Base-by-base conservation (phyloP, 2,113 vertebrate genomes). In the Poecile atricapillus region DNA sequence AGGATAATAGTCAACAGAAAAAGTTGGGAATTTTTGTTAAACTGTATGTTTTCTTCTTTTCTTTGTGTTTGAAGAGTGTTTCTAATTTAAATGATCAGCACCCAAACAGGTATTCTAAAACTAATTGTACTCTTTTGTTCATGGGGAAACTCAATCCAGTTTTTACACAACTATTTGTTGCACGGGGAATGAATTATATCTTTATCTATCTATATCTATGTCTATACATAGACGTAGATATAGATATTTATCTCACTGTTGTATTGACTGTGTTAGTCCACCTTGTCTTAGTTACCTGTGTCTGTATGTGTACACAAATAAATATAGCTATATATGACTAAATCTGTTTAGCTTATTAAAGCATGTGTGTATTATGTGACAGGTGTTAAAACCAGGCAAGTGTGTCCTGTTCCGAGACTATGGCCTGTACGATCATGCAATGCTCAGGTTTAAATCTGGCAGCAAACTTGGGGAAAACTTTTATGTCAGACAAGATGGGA, bases 401-500 rank as follows among this genome's bases (percentile, higher is more conserved):
- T 94, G 97, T 27, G 95, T 99, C 63, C 95, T 99, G 60, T 99
- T 99, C 96, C 98, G 99, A 60, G 99, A 99, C 97, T 99, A 99
- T 31, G 99, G 99, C 21, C 97, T 99, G 2, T 87, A 99, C 49
- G 99, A 99, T 82, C 99, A 99, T 49, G 98, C 99, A 74, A 99
- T 99, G 99, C 98, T 99, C 37, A 97, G 99, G 46, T 99, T 99
- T 98, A 99, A 99, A 97, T 95, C 98, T 0, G 96, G 98, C 77
- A 99, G 97, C 97, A 99, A 99, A 91, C 98, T 99, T 88, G 99
- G 98, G 88, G 98, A 99, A 83, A 99, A 99, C 92, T 99, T 99
- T 44, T 99, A 99, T 23, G 99, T 99, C 21, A 98, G 99, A 44
- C 99, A 99, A 95, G 99, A 99, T 87, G 99, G 99, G 79, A 99